Evolutionary conservation across 1,140 invertebrate genomes (phyloP).

Genomic region (Cydia fagiglandana): DNA sequence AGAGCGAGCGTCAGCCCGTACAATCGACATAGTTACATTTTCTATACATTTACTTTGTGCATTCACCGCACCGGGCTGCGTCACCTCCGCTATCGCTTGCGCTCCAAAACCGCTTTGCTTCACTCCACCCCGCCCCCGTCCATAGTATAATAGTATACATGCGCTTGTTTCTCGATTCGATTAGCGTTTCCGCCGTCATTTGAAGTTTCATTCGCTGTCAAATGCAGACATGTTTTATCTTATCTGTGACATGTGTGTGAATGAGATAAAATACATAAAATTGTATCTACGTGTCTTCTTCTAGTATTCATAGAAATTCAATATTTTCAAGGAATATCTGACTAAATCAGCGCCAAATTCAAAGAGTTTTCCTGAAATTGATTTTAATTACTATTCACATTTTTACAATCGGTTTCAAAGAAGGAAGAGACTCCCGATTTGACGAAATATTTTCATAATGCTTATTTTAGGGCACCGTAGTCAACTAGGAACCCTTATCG

Average conservation of each 20-base stretch:
- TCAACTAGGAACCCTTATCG: no score
- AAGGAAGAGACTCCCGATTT: no score
- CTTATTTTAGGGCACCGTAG: no score
- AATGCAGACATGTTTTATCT: not conserved
- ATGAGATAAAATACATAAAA: no score
- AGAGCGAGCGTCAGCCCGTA: conserved; percentile 8
- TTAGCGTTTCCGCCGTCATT: not conserved
- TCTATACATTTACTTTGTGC: conserved; percentile 11
- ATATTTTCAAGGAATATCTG: no score
- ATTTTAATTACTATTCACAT: no score
- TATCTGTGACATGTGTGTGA: no score
- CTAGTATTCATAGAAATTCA: not conserved
- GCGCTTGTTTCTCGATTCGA: not conserved
- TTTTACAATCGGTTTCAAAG: no score
- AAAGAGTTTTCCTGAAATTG: no score
- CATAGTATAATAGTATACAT: no score
- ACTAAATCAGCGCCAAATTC: no score
- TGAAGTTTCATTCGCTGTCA: not conserved
- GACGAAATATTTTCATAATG: no score
- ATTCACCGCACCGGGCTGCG: conserved; percentile 8
- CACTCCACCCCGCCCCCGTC: not conserved
- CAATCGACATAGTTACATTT: not conserved
- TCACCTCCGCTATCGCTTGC: conserved; percentile 12
- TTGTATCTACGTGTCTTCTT: not conserved
- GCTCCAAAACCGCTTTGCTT: not conserved